A percentile compares a stretch with the other conserved stretches of the same genome.
phyloP scores from a whole-genome alignment of 2,113 vertebrate species.

The Onychorhynchus coronatus region DNA sequence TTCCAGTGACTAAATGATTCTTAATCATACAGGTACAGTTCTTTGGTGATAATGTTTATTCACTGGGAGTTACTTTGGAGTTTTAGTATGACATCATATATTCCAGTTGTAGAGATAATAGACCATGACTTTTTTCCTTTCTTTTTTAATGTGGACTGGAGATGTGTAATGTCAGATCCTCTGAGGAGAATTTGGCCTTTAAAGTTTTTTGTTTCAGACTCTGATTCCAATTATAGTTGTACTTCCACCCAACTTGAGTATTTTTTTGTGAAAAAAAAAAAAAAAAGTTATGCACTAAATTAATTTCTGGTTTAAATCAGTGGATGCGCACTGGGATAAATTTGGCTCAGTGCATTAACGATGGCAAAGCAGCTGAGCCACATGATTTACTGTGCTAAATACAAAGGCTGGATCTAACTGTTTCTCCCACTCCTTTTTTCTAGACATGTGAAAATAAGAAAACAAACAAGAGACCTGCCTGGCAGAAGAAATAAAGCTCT shows the following conservation, averaged over 20 bases:
- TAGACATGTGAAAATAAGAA: background rate
- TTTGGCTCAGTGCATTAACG: background rate
- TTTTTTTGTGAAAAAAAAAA: background rate
- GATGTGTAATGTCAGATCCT: background rate
- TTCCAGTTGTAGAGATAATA: background rate
- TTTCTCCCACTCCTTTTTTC: background rate
- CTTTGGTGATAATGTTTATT: background rate
- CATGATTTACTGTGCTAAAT: background rate
- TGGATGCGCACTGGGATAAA: background rate
- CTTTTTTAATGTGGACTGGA: background rate
- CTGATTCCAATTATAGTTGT: slow-evolving; percentile 13
- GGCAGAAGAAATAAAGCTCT: background rate
- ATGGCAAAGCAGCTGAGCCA: background rate
- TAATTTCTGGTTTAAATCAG: slow-evolving; percentile 26
- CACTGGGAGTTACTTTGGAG: background rate
- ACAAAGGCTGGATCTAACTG: background rate
- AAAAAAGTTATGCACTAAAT: background rate
- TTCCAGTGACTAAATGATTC: background rate
- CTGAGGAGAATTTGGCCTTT: background rate
- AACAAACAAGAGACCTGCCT: background rate
- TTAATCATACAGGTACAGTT: background rate
- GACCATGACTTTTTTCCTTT: background rate
- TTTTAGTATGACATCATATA: background rate
- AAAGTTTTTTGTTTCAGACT: slow-evolving; percentile 16
- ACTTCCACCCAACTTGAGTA: background rate